phyloP scores from a whole-genome alignment of 2,113 vertebrate species.

The Prunella fulvescens region DNA sequence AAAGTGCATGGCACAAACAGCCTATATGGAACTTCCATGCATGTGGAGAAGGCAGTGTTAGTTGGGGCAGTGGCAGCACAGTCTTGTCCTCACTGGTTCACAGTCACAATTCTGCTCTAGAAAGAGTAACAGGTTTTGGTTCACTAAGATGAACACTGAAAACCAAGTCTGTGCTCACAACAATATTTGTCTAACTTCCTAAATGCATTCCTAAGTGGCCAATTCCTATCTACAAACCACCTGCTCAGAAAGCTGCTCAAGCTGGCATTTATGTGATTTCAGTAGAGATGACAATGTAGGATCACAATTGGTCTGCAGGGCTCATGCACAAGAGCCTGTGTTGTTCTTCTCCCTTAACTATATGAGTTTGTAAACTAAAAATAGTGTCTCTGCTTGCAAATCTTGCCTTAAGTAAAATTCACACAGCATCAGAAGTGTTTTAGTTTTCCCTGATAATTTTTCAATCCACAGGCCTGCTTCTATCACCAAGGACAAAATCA shows the following conservation, averaged over 20 bases:
- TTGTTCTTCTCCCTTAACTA: neutral
- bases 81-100: neutral
- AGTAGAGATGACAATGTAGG: neutral
- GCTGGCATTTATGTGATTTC: neutral
- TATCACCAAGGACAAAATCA: neutral
- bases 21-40: neutral
- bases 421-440: neutral
- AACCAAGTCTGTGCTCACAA: neutral
- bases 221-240: neutral
- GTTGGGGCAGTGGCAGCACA: neutral
- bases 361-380: neutral
- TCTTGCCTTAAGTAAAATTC: neutral
- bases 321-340: neutral
- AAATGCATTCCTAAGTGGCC: neutral
- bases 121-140: neutral
- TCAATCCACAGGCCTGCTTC: neutral
- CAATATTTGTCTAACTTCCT: neutral
- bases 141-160: neutral
- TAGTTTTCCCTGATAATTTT: neutral
- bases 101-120: neutral
- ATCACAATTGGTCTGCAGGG: neutral
- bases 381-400: neutral
- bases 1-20: neutral
- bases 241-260: neutral
- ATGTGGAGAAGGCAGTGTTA: neutral